Percentiles rank a stretch among this genome's conserved stretches.
Evolutionary conservation across 2,113 vertebrate species (phyloP).

Genomic region (Corynorhinus townsendii): DNA sequence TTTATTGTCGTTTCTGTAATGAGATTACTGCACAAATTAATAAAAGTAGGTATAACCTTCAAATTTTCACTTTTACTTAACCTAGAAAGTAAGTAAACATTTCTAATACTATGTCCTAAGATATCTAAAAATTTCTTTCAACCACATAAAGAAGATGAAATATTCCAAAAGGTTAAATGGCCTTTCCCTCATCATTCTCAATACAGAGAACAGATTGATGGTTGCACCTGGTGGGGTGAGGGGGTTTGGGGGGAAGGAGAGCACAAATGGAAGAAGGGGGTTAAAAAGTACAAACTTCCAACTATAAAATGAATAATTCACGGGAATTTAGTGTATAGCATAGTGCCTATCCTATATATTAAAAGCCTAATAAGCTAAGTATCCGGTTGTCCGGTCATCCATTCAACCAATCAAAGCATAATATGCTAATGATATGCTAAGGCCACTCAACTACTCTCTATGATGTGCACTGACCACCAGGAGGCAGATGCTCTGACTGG

Average conservation of each 20-base stretch:
- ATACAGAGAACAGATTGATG: neutral
- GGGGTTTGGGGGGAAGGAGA: neutral
- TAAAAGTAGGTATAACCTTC: neutral
- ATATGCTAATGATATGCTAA: no score
- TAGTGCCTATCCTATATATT: neutral
- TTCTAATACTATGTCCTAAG: neutral
- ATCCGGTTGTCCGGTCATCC: no score
- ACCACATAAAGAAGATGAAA: neutral
- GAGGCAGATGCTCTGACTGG: no score
- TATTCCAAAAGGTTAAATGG: neutral
- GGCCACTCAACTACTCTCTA: no score
- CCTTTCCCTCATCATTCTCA: neutral
- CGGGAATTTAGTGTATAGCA: neutral
- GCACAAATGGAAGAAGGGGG: no score
- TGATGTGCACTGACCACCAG: no score
- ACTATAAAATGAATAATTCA: neutral
- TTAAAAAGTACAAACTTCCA: neutral
- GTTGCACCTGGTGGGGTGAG: neutral
- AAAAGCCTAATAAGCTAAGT: no score
- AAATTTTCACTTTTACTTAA: slow-evolving; percentile 4
- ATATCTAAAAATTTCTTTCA: neutral
- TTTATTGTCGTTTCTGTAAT: neutral
- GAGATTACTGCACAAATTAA: neutral
- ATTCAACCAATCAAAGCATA: no score
- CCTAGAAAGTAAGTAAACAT: neutral